Evolutionary conservation across 2,113 vertebrate species (phyloP), one percentile per base, ranked within the genome.

Genomic region (Condylura cristata): DNA sequence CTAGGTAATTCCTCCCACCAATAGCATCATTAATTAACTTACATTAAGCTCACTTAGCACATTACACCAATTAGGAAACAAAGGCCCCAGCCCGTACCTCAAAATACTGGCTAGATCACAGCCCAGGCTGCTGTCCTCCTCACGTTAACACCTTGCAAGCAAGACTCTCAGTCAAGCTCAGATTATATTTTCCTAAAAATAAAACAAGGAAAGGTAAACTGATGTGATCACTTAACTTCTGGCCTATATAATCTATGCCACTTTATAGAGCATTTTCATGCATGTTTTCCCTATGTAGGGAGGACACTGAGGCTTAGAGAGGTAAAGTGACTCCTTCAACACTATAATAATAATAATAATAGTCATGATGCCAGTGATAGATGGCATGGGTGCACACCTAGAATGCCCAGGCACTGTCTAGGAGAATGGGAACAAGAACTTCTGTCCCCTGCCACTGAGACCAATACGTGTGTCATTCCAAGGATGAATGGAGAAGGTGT

Each of bases 21-120:
- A 93, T 46, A 65, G 44, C 68, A 94, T 93, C 26, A 30, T 96
- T 97, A 95, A 97, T 97, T 96, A 95, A 41, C 82, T 60, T 75
- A 58, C 75, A 92, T 96, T 97, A 95, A 94, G 66, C 56, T 87
- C 95, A 95, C 84, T 96, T 93, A 93, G 92, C 72, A 72, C 91
- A 94, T 95, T 90, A 95, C 82, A 48, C 80, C 89, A 96, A 96
- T 96, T 96, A 96, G 89, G 48, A 87, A 90, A 90, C 84, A 91
- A 95, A 96, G 82, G 75, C 48, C 9, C 32, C 13, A 65, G 32
- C n/a, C 58, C 48, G 60, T 34, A 10, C 71, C 41, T 17, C 53
- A 53, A 32, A 24, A 2, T 22, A 4, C 53, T 4, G 0, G 51
- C 60, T 16, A 4, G 22, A 18, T 34, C 12, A 46, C 53, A 60